Percentiles rank a stretch among this genome's conserved stretches.
phyloP scores from a whole-genome alignment of 2,113 vertebrate species.

The Lycaon pictus region DNA sequence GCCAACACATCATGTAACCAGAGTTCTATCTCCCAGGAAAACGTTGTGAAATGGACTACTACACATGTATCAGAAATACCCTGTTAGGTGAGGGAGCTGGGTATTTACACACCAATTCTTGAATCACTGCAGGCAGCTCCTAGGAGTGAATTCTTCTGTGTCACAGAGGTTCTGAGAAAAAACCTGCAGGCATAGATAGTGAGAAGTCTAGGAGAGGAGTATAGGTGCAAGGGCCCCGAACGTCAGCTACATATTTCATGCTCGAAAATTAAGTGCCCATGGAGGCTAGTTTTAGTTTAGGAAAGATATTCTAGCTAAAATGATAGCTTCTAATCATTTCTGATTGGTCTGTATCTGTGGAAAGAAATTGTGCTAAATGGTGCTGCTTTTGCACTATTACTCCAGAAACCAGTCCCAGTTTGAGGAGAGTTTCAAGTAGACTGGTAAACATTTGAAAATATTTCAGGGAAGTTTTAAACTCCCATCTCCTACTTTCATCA shows the following conservation, averaged over 20 bases:
- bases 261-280: not conserved
- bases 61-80: not conserved
- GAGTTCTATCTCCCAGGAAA: not conserved
- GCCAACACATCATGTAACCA: too few relatives aligned
- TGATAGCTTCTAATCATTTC: not conserved
- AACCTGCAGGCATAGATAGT: fast-evolving
- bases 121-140: not conserved
- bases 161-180: not conserved
- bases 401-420: not conserved
- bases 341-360: not conserved
- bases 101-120: not conserved
- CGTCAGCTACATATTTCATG: fast-evolving
- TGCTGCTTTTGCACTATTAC: not conserved
- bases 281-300: not conserved
- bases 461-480: not conserved
- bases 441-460: not conserved
- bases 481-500: not conserved
- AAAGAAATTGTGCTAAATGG: not conserved
- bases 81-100: not conserved
- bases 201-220: fast-evolving
- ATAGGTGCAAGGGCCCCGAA: fast-evolving
- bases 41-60: not conserved
- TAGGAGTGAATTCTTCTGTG: too few relatives aligned
- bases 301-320: not conserved
- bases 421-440: slow-evolving; percentile 16